Evolutionary conservation across 1,140 invertebrate species (phyloP), one percentile per base, ranked within the genome.

Genomic region (Megalopta genalis): DNA sequence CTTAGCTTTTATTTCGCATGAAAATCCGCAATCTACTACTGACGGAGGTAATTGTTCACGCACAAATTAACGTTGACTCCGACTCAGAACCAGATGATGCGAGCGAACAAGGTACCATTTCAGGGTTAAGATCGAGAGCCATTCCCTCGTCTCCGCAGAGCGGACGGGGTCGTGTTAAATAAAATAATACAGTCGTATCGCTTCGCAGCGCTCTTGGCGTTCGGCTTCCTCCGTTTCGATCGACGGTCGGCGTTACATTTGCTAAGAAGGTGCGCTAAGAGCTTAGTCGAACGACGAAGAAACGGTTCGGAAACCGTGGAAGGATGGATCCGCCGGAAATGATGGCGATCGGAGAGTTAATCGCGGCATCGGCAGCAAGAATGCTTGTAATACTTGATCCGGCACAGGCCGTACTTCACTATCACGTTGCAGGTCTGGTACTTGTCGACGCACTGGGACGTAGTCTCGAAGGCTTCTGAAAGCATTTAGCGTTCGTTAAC

Each of bases 331-430:
- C 39, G 72, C 63, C 39, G 32, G 37, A 46, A 62, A 69, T 8
- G 27, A 0, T 14, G 23, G 57, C 49, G 49, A 60, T 52, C 37
- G 18, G 32, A 49, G 14, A 10, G 65, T 39, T 90, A 89, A 37
- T 88, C 86, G 63, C 77, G 88, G 77, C 91, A 96, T 60, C 94
- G 91, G 90, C 97, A 98, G 89, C 97, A 98, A 75, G 96, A 96
- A 64, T 94, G 94, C 49, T 95, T 95, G 91, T 98, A 98, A 91
- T 97, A 97, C 82, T 96, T 95, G 88, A 97, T 97, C 86, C 95
- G 95, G 89, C 97, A 98, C 0, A 98, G 93, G 73, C 96, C 93
- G 25, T 96, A 96, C 89, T 97, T 96, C 1, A 97, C 95, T 6
- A 97, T 96, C 83, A 97, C 91, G 72, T 94, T 92, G 88, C 97